A percentile compares a stretch with the other conserved stretches of the same genome.
Conservation (phyloP, 2,797 vertebrate species). For the Hafferia zeledoni region DNA sequence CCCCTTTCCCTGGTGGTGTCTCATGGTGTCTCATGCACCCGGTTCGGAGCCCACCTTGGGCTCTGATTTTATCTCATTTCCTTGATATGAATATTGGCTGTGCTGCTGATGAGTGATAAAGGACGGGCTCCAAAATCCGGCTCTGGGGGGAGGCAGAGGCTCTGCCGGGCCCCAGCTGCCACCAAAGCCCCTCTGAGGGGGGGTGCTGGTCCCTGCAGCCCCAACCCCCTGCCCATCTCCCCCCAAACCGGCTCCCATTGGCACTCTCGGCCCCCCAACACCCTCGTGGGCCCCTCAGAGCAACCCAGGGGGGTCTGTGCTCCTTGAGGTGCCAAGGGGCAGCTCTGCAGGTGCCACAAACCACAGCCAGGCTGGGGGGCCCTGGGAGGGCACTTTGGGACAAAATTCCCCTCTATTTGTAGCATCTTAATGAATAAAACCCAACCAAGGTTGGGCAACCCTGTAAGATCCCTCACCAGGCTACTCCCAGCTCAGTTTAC, state of each 20-base stretch:
- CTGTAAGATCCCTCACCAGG: background rate
- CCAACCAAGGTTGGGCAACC: fast-evolving
- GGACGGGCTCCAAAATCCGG: slow-evolving; percentile 20
- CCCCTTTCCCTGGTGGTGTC: slow-evolving; percentile 57
- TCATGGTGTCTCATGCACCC: slow-evolving; percentile 54
- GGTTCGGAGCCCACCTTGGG: slow-evolving; percentile 62
- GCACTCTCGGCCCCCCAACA: background rate
- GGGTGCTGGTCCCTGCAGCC: background rate
- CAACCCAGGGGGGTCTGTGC: background rate
- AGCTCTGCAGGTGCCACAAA: background rate
- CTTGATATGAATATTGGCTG: slow-evolving; percentile 53
- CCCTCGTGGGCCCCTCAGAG: background rate
- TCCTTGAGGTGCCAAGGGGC: background rate
- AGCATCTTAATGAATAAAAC: fast-evolving
- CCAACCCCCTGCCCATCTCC: background rate
- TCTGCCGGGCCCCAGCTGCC: background rate
- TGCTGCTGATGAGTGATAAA: slow-evolving; percentile 55
- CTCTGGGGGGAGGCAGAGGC: background rate
- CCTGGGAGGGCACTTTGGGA: fast-evolving
- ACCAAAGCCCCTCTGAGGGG: background rate
- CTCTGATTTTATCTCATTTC: slow-evolving; percentile 80
- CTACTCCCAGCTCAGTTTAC: background rate
- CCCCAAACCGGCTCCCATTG: background rate
- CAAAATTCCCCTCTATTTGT: background rate
- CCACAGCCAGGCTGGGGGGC: background rate